Conservation (phyloP, 2,113 vertebrate genomes). For the Thunnus thynnus region DNA sequence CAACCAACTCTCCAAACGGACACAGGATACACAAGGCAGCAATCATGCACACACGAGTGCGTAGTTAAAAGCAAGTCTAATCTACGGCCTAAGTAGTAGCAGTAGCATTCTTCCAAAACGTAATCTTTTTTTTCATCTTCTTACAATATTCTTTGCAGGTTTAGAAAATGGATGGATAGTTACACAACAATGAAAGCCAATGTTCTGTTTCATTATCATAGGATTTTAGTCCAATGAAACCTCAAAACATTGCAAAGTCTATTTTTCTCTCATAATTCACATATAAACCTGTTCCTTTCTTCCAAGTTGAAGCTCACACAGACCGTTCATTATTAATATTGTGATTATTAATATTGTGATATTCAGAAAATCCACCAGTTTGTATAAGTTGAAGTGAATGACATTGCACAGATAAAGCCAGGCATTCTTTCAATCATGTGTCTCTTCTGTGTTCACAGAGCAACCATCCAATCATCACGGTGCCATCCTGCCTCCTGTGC, state of each 20-base stretch:
- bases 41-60: too few relatives aligned
- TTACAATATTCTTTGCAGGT: neutral
- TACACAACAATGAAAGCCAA: neutral
- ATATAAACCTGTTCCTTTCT: neutral
- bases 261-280: too few relatives aligned
- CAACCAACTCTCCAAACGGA: too few relatives aligned
- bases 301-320: too few relatives aligned
- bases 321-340: too few relatives aligned
- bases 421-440: neutral
- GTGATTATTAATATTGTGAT: too few relatives aligned
- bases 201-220: neutral
- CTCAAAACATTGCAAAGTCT: too few relatives aligned
- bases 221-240: neutral
- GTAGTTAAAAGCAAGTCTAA: too few relatives aligned
- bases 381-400: neutral
- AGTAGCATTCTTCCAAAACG: too few relatives aligned
- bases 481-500: conserved; percentile 91
- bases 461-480: conserved; percentile 94
- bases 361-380: neutral
- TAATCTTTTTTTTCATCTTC: neutral
- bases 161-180: neutral
- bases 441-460: conserved; percentile 82
- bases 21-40: too few relatives aligned
- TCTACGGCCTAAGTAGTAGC: too few relatives aligned
- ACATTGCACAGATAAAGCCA: neutral